Conservation (phyloP, 2,113 vertebrate species). For the Ailuropoda melanoleuca region DNA sequence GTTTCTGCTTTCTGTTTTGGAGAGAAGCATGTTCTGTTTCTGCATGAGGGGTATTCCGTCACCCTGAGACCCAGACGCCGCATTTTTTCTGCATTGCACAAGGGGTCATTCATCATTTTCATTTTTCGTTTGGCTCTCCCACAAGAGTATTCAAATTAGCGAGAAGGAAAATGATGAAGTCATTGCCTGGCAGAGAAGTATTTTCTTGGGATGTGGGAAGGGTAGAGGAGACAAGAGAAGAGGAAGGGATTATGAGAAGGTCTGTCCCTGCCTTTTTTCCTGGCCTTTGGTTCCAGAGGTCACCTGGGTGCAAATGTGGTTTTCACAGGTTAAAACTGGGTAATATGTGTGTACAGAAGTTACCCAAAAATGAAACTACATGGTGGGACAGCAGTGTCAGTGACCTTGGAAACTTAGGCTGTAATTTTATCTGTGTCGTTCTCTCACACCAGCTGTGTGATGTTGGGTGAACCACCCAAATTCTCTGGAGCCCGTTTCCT, state of each 20-base stretch:
- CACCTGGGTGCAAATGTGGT: background rate
- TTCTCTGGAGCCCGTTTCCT: background rate
- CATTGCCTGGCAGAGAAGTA: background rate
- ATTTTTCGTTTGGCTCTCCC: conserved; percentile 46
- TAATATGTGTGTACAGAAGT: background rate
- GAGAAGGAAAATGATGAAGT: conserved; percentile 49
- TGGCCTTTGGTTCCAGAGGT: background rate
- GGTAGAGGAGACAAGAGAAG: background rate
- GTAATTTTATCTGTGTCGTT: background rate
- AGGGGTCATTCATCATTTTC: conserved; percentile 76
- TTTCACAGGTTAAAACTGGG: background rate
- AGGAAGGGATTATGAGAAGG: background rate
- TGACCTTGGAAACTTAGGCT: background rate
- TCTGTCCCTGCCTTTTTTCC: background rate
- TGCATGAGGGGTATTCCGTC: conserved; percentile 54
- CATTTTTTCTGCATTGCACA: conserved; percentile 73
- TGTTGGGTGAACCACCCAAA: background rate
- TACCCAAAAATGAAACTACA: background rate
- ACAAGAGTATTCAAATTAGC: conserved; percentile 51
- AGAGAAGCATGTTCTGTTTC: conserved; percentile 42
- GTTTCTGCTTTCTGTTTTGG: conserved; percentile 14
- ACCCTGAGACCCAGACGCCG: conserved; percentile 18
- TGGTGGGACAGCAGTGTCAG: accelerated
- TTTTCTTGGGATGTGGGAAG: background rate
- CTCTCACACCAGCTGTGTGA: background rate